Base-by-base conservation (phyloP, 2,797 vertebrate genomes). In the Odontamblyopus rebecca region DNA sequence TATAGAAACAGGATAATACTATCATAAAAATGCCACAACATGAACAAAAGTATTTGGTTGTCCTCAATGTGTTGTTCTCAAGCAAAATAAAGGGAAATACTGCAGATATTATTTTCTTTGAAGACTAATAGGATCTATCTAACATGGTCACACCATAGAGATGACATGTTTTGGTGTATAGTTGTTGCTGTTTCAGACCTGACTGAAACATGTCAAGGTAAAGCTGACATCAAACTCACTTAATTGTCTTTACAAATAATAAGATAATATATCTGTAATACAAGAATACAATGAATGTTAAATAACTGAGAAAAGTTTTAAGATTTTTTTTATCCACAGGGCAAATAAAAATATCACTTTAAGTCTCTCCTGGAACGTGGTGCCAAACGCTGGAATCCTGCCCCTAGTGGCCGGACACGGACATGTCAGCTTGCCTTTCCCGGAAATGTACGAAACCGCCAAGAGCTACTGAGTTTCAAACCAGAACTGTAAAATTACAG, bases 341-440 rank as follows among this genome's bases (percentile, higher is more conserved):
- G 93, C 96, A 81, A 99, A 99, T 89, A 97, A 95, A 87, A 99
- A 99, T 73, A 94, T 99, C 89, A 99, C 97, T 12, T 90, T 99
- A 82, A 95, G 95, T 1, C 93, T 99, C 32, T 98, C 97, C 6
- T 99, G 98, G 98, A 99, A 99, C 6, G 97, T 99, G 5, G 95
- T 99, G 80, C 98, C 98, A 74, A 99, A 99, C 53, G 98, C 98
- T 61, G 97, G 97, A 81, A 96, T 99, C 85, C 94, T 99, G 84
- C 97, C 98, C 81, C 94, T 99, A 68, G 96, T 99, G 74, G 95
- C 93, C 57, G 98, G 98, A 86, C 95, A 94, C 35, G 98, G 98
- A 87, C 95, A 96, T 12, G 85, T 95, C 79, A 98, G 96, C 81
- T 90, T 98, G 66, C 95, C 96, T 29, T 99, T 99, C 85, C 98